Conservation (phyloP, 2,888 invertebrate genomes). For the Agriopis marginaria region DNA sequence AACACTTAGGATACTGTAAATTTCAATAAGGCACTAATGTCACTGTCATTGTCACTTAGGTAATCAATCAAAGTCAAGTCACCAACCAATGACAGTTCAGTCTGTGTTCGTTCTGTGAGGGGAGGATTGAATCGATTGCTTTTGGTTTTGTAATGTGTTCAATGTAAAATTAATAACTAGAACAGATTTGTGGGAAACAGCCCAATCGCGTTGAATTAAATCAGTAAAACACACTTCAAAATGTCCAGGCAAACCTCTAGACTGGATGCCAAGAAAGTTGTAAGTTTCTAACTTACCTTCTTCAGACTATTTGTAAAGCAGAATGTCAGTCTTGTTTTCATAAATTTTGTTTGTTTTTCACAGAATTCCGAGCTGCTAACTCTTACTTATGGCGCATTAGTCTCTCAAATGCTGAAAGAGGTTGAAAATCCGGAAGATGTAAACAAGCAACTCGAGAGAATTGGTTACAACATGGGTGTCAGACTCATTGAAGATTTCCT, state of each 20-base stretch:
- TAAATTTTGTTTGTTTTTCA: constrained; percentile 51
- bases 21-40: no score
- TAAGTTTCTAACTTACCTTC: constrained; percentile 67
- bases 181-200: background rate
- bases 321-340: constrained; percentile 24
- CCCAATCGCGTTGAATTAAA: background rate
- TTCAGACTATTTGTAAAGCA: background rate
- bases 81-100: no score
- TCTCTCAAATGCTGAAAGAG: constrained; percentile 98
- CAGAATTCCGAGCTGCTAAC: constrained; percentile 98
- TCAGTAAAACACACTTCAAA: constrained; percentile 36
- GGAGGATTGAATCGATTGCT: no score
- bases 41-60: no score
- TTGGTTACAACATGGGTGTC: constrained; percentile 99
- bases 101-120: no score
- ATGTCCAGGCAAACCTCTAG: constrained; percentile 91
- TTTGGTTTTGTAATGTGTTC: no score
- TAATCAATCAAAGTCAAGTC: no score
- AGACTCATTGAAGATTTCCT: constrained; percentile 99
- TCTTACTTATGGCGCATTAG: constrained; percentile 98
- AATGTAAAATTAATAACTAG: background rate
- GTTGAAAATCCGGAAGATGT: constrained; percentile 99
- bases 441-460: constrained; percentile 97
- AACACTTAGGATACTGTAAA: no score
- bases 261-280: constrained; percentile 92